phyloP scores from a whole-genome alignment of 53 echinoderm and acorn worm genomes.

The Paracentrotus lividus region DNA sequence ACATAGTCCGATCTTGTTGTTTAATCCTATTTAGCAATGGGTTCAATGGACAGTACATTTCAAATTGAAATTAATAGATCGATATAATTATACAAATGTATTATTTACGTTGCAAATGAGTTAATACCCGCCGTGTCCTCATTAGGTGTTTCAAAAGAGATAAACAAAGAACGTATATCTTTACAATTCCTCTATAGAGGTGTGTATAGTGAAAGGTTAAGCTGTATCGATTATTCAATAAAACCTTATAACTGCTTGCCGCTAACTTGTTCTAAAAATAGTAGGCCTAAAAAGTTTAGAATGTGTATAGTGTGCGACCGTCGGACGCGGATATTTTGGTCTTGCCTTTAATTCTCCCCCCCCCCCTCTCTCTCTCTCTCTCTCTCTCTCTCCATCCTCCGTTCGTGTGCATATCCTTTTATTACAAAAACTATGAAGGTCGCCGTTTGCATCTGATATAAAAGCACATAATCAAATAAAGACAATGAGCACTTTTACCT shows the following conservation, averaged over 20 bases:
- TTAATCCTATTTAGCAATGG: too few relatives aligned
- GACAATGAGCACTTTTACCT: background rate
- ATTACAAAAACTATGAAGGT: background rate
- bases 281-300: too few relatives aligned
- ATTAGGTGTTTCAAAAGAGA: background rate
- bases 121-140: background rate
- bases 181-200: background rate
- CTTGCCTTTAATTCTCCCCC: too few relatives aligned
- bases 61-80: background rate
- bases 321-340: too few relatives aligned
- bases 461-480: background rate
- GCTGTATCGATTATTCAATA: slow-evolving; percentile 7
- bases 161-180: background rate
- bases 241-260: background rate
- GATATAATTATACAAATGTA: background rate
- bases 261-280: slow-evolving; percentile 41
- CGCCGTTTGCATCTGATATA: background rate
- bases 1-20: too few relatives aligned
- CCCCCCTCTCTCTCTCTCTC: too few relatives aligned
- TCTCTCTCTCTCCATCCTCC: background rate
- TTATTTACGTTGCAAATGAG: background rate
- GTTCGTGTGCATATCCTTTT: background rate
- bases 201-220: background rate
- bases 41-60: too few relatives aligned
- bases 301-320: background rate